Conservation (phyloP, 2,888 invertebrate genomes). For the Neria commutata region DNA sequence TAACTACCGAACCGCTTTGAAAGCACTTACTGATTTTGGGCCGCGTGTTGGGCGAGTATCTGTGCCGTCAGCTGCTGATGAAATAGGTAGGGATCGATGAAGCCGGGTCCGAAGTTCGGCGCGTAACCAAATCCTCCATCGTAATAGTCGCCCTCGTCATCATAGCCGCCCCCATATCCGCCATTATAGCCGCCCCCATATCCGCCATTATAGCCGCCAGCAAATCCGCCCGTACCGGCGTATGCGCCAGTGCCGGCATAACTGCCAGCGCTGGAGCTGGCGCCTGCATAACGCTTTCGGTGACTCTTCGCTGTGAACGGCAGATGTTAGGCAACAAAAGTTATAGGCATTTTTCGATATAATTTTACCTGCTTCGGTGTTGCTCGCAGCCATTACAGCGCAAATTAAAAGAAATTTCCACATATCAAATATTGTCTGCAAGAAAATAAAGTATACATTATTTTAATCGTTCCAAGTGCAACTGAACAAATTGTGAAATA, state of each 20-base stretch:
- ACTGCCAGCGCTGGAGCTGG: slow-evolving; percentile 40
- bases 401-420: slow-evolving; percentile 50
- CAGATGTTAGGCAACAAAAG: background rate
- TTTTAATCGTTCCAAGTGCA: background rate
- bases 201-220: slow-evolving; percentile 30
- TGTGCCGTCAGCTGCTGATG: slow-evolving; percentile 55
- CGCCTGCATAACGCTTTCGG: slow-evolving; percentile 32
- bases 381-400: slow-evolving; percentile 43
- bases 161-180: slow-evolving; percentile 26
- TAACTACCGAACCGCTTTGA: slow-evolving; percentile 1
- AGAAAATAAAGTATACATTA: slow-evolving; percentile 9
- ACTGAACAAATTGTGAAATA: background rate
- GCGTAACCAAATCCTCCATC: slow-evolving; percentile 33
- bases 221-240: slow-evolving; percentile 33
- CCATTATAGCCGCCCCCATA: slow-evolving; percentile 19
- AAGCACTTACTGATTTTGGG: slow-evolving; percentile 49
- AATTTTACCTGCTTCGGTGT: slow-evolving; percentile 42
- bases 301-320: background rate
- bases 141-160: slow-evolving; percentile 39
- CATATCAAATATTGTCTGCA: slow-evolving; percentile 38
- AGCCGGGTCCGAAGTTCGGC: slow-evolving; percentile 44
- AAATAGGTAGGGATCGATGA: slow-evolving; percentile 53
- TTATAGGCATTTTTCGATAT: background rate
- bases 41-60: slow-evolving; percentile 52
- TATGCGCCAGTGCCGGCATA: slow-evolving; percentile 33